Percentiles rank a stretch among this genome's conserved stretches.
Evolutionary conservation across 2,888 invertebrate species (phyloP).

Genomic region (Endomychus coccineus): DNA sequence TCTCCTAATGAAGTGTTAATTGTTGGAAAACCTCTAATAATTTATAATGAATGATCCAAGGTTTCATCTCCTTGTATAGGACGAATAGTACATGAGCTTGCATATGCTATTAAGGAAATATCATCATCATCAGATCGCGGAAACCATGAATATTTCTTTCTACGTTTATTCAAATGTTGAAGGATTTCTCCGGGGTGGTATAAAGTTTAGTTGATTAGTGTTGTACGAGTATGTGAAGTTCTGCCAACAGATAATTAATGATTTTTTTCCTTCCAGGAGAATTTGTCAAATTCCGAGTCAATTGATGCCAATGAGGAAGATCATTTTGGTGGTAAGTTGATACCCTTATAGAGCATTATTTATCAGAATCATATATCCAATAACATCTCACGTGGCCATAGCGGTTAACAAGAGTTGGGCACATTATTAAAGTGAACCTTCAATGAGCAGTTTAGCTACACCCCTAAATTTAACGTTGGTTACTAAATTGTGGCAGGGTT

Average conservation of each 20-base stretch:
- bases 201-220: no score
- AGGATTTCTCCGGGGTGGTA: no score
- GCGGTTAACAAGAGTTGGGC: neutral
- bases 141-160: no score
- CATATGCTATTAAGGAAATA: no score
- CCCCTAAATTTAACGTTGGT: slow-evolving; percentile 24
- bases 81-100: no score
- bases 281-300: slow-evolving; percentile 59
- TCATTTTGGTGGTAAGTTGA: slow-evolving; percentile 58
- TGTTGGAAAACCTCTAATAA: no score
- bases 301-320: slow-evolving; percentile 64
- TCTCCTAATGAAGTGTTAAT: no score
- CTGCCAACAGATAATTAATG: neutral
- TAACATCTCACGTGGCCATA: neutral
- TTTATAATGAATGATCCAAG: no score
- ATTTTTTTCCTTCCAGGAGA: slow-evolving; percentile 57
- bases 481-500: slow-evolving; percentile 34
- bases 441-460: neutral
- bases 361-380: neutral
- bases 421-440: slow-evolving; percentile 1
- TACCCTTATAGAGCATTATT: neutral
- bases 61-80: no score
- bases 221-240: no score
- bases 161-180: no score
- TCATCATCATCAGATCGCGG: no score